phyloP scores from a whole-genome alignment of 2,797 vertebrate species.

The Amblyopsis hoosieri region DNA sequence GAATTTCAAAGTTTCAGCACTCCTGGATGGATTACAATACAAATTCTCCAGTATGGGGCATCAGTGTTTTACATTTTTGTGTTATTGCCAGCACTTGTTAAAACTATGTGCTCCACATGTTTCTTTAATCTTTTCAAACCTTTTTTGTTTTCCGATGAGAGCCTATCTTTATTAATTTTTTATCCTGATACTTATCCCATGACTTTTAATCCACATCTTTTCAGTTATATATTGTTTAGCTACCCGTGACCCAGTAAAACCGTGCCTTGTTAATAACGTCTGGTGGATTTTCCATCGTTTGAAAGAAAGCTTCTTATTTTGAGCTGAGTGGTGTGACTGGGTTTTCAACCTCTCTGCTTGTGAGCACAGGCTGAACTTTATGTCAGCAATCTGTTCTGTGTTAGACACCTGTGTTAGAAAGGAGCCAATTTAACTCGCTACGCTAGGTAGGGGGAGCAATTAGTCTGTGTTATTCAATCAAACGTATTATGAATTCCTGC shows the following conservation, averaged over 20 bases:
- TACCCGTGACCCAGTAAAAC: constrained; percentile 14
- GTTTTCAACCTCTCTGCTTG: constrained; percentile 31
- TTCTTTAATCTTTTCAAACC: no score
- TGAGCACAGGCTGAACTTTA: constrained; percentile 38
- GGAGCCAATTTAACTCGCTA: background rate
- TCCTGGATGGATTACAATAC: no score
- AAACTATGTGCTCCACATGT: no score
- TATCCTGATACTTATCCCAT: background rate
- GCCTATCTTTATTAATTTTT: no score
- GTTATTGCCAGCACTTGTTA: no score
- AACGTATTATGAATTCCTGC: background rate
- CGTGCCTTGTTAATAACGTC: constrained; percentile 35
- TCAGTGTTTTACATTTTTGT: no score
- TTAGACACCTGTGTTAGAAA: constrained; percentile 20
- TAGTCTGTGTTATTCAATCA: background rate
- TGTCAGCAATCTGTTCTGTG: constrained; percentile 13
- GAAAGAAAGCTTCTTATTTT: constrained; percentile 67
- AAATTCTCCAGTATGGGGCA: no score
- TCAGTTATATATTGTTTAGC: background rate
- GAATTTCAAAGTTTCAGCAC: no score
- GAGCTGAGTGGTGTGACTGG: constrained; percentile 64
- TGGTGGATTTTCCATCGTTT: constrained; percentile 43
- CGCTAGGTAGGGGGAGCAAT: background rate
- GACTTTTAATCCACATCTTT: background rate
- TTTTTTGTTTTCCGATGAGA: no score